Evolutionary conservation across 2,113 vertebrate genomes (phyloP).

Genomic region (Cercopithecus mona): DNA sequence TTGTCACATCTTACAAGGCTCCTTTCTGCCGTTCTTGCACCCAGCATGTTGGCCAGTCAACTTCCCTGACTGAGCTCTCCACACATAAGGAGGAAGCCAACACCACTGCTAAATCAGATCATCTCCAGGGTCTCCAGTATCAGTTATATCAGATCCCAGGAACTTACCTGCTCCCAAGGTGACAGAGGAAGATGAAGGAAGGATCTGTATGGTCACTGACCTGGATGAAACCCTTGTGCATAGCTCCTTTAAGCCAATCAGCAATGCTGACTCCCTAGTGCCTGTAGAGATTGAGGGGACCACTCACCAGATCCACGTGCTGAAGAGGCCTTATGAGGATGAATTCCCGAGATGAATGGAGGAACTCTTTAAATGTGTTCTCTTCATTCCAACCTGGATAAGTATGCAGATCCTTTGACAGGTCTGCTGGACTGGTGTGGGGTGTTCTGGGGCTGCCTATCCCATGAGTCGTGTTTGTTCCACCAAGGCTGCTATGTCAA

Average conservation of each 20-base stretch:
- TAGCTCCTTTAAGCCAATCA: conserved; percentile 97
- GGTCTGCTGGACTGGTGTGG: conserved; percentile 90
- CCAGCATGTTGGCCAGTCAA: conserved; percentile 87
- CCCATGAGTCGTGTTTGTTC: conserved; percentile 93
- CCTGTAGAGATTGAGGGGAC: conserved; percentile 95
- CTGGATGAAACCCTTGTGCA: conserved; percentile 96
- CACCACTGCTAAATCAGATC: conserved; percentile 87
- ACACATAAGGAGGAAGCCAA: conserved; percentile 87
- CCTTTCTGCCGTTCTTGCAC: conserved; percentile 90
- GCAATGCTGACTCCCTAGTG: conserved; percentile 95
- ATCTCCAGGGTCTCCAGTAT: conserved; percentile 85
- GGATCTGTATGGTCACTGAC: conserved; percentile 95
- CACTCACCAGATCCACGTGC: conserved; percentile 95
- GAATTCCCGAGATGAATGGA: conserved; percentile 91
- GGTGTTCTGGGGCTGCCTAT: conserved; percentile 89
- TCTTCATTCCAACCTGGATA: conserved; percentile 93
- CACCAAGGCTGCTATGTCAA: conserved; percentile 95
- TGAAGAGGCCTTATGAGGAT: conserved; percentile 91
- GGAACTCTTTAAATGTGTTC: conserved; percentile 93
- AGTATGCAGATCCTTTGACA: conserved; percentile 94
- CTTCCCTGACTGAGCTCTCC: conserved; percentile 83
- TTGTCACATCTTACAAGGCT: conserved; percentile 89
- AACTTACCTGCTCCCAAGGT: conserved; percentile 89
- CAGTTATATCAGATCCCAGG: conserved; percentile 88
- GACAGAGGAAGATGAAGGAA: conserved; percentile 89